phyloP scores from a whole-genome alignment of 2,113 vertebrate species.

The Delphinapterus leucas region DNA sequence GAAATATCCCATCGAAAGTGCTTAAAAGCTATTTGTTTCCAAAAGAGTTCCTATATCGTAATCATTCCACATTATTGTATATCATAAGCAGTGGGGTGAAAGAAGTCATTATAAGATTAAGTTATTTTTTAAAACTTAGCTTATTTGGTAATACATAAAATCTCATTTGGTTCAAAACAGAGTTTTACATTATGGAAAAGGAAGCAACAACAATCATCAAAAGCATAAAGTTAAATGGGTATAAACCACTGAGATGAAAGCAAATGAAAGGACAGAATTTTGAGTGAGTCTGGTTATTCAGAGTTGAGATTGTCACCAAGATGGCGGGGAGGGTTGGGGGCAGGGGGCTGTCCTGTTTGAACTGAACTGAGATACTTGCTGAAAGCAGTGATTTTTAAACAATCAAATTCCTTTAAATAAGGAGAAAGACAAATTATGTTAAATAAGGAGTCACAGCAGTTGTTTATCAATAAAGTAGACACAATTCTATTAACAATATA shows the following conservation, averaged over 20 bases:
- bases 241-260: not conserved
- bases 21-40: not conserved
- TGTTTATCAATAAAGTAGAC: not conserved
- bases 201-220: not conserved
- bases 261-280: not conserved
- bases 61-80: not conserved
- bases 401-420: not conserved
- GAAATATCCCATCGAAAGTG: not conserved
- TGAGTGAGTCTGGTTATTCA: not conserved
- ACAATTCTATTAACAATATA: not conserved
- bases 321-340: accelerated
- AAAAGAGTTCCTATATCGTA: not conserved
- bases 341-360: not conserved
- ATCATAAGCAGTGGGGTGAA: not conserved
- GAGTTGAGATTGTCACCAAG: not conserved
- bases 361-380: not conserved
- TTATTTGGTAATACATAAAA: not conserved
- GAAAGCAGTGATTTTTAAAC: not conserved
- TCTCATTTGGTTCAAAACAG: not conserved
- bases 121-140: not conserved
- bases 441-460: not conserved
- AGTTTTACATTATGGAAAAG: not conserved
- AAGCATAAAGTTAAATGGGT: not conserved
- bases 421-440: not conserved
- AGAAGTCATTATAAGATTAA: not conserved